Evolutionary conservation across 1,140 invertebrate genomes (phyloP), one percentile per base, ranked within the genome.

Genomic region (Pseudomyrmex pallidus): DNA sequence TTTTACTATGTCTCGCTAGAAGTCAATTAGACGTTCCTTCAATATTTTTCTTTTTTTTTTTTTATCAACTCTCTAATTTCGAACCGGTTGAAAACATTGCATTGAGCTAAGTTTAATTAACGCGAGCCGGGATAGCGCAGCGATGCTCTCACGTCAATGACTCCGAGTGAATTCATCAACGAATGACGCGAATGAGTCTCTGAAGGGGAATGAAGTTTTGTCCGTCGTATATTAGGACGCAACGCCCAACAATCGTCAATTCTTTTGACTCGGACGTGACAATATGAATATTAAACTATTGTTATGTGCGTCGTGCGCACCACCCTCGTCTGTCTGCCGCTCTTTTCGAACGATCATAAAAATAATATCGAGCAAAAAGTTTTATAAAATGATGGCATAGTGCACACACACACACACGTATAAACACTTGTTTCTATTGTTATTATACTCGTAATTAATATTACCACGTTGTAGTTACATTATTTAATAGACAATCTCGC

Each of bases 271-370:
- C 44, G 54, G 56, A 59, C 76, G 66, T 70, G 76, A 80, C 66
- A 80, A 80, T 80, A 80, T 80, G 54, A 80, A 80, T 70, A 80
- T 80, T 80, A 80, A 80, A 80, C 76, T 80, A 80, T 80, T 80
- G 76, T 80, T 80, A 80, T 20, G 44, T 54, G 62, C n/a, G 70
- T 17, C n/a, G 70, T 25, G 25, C 76, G 64, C 25, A 56, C 61
- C 13, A 44, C 13, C 48, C 74, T 44, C 25, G 73, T 35, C 22
- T n/a, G 46, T 4, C 35, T 15, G 13, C 50, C 50, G 10, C 7
- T 52, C 35, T 35, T 35, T 35, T 35, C 35, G 35, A 35, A 35
- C 35, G 35, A 35, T 35, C 35, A 35, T 35, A 2, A 70, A 50
- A 68, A 9, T 13, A 52, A 68, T 67, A 50, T 10, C 20, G 12